Percentiles rank a stretch among this genome's conserved stretches.
Evolutionary conservation across 1,140 invertebrate species (phyloP).

Genomic region (Nephotettix cincticeps): DNA sequence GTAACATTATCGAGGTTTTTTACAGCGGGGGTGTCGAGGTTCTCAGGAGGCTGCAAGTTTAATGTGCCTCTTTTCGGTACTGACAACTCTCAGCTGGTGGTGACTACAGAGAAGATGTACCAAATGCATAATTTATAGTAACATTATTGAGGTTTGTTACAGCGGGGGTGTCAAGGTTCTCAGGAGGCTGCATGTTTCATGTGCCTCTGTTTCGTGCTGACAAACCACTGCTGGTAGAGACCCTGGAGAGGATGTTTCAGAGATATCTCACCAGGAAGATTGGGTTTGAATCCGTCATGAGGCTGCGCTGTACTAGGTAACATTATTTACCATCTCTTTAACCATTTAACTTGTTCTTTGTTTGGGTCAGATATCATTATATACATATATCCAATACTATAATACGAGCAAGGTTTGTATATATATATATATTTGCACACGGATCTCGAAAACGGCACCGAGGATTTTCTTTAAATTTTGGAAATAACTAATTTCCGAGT

Average conservation of each 20-base stretch:
- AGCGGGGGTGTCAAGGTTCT: slow-evolving; percentile 93
- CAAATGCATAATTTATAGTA: too few species aligned
- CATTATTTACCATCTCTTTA: too few species aligned
- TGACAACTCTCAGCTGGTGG: slow-evolving; percentile 65
- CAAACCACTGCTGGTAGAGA: slow-evolving; percentile 67
- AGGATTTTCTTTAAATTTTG: too few species aligned
- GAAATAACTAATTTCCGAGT: too few species aligned
- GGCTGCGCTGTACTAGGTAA: slow-evolving; percentile 89
- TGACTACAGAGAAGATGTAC: slow-evolving; percentile 76
- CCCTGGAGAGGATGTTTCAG: slow-evolving; percentile 75
- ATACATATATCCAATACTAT: too few species aligned
- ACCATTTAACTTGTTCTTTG: too few species aligned
- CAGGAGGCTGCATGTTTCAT: slow-evolving; percentile 91
- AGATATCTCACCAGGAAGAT: slow-evolving; percentile 96
- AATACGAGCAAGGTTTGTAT: too few species aligned
- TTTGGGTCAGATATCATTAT: too few species aligned
- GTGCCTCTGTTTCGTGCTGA: slow-evolving; percentile 84
- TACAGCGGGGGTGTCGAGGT: slow-evolving; percentile 87
- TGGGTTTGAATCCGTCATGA: slow-evolving; percentile 98
- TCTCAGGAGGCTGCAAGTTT: slow-evolving; percentile 91
- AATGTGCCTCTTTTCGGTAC: slow-evolving; percentile 90
- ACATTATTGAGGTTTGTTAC: too few species aligned
- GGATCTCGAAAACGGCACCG: too few species aligned
- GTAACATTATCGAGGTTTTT: too few species aligned
- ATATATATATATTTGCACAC: too few species aligned